A percentile compares a stretch with the other conserved stretches of the same genome.
phyloP scores from a whole-genome alignment of 2,113 vertebrate species.

The Tychaedon coryphoeus region DNA sequence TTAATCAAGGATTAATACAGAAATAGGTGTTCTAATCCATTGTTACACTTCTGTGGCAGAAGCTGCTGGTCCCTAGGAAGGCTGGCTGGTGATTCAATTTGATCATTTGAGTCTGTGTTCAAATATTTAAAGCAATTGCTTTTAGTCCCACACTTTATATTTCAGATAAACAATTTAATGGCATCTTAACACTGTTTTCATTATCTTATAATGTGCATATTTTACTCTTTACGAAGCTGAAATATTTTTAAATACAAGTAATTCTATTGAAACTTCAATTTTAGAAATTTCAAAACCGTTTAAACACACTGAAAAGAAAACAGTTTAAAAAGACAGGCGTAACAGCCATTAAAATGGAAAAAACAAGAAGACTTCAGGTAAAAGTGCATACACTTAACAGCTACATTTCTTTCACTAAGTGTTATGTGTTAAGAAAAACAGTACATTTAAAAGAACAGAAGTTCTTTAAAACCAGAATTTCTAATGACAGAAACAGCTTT shows the following conservation, averaged over 20 bases:
- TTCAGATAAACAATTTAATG: neutral
- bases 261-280: neutral
- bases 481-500: neutral
- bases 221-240: neutral
- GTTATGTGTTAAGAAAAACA: neutral
- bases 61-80: neutral
- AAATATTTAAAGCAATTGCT: neutral
- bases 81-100: neutral
- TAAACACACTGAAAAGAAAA: neutral
- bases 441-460: neutral
- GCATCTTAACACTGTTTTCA: neutral
- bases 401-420: neutral
- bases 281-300: neutral
- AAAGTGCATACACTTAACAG: neutral
- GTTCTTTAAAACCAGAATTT: neutral
- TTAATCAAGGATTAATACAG: neutral
- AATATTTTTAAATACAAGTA: neutral
- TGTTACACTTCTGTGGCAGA: neutral
- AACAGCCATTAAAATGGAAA: neutral
- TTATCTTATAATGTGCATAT: neutral
- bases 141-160: neutral
- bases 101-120: neutral
- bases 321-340: neutral
- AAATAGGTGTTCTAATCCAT: neutral
- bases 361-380: neutral